Base-by-base conservation (phyloP, 2,113 vertebrate species). In the Hippocampus zosterae region DNA sequence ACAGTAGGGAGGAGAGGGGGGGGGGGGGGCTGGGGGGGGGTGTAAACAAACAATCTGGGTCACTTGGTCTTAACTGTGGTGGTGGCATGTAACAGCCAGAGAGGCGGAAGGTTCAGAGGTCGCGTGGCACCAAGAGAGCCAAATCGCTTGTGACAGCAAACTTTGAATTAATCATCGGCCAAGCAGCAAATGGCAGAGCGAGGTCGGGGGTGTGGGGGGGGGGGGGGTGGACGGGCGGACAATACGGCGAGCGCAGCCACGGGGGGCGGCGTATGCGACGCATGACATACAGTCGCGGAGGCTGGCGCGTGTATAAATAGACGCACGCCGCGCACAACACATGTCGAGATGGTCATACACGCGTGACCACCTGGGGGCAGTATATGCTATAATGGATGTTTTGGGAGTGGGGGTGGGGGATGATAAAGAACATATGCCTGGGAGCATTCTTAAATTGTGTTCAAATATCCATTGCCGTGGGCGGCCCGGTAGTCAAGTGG, bases 111-210 rank as follows among this genome's bases (percentile, higher is more conserved):
- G 79, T 78, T 87, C 67, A 76, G 74, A 83, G 76, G 83, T 84
- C 76, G 65, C 2, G 41, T n/a, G 71, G 67, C 76, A 81, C 23
- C 16, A 37, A 71, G 75, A 76, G 81, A 82, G 56, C 41, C 52
- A 78, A 85, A 88, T 85, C 56, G 77, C 59, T 62, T 77, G 64
- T 85, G 87, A 85, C 84, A 86, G 83, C 74, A 56, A 81, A 80
- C 46, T 70, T 48, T 85, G 85, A 90, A 91, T 91, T 84, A 87
- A 85, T 88, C 85, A 88, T 86, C 61, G 53, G 76, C 70, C 72
- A 78, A 84, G 75, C 72, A 76, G 83, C 21, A 76, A 83, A 88
- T 81, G 78, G 79, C 79, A 87, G 73, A 55, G 13, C 0, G 67
- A 66, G 80, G 85, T 87, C 72, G 76, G 33, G 42, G 33, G 44